Percentiles rank a stretch among this genome's conserved stretches.
These are phyloP conservation scores for Tenebrio molitor DNA, from an alignment of 1,140 invertebrate species.

Conservation along the genomic window DNA sequence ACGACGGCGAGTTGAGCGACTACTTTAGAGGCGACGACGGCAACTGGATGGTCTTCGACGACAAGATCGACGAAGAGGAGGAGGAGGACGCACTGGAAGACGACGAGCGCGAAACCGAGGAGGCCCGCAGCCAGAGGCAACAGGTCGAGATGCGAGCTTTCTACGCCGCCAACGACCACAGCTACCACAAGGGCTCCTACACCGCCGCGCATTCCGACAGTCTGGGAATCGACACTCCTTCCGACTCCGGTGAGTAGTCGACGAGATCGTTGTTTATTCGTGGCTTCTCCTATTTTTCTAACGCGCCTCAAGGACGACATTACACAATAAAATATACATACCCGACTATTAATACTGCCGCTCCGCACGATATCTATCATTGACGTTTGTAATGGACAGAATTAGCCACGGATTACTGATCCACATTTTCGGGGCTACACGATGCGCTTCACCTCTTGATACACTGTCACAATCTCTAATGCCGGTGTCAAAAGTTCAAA, in stretches of 20 bases:
- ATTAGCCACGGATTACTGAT: too few species aligned
- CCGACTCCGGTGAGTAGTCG: slow-evolving; percentile 89
- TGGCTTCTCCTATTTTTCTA: too few species aligned
- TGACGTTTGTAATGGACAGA: too few species aligned
- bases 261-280: too few species aligned
- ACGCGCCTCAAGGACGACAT: too few species aligned
- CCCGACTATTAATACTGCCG: too few species aligned
- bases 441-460: too few species aligned
- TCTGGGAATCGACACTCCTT: slow-evolving; percentile 84
- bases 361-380: too few species aligned
- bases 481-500: too few species aligned
- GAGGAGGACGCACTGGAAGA: slow-evolving; percentile 57
- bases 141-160: slow-evolving; percentile 55
- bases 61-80: slow-evolving; percentile 57
- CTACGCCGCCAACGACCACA: slow-evolving; percentile 73
- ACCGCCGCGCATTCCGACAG: slow-evolving; percentile 71
- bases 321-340: too few species aligned
- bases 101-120: slow-evolving; percentile 61
- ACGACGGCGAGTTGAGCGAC: slow-evolving; percentile 57
- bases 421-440: too few species aligned
- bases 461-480: too few species aligned
- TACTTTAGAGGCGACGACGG: slow-evolving; percentile 60
- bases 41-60: slow-evolving; percentile 61
- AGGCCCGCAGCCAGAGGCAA: slow-evolving; percentile 50
- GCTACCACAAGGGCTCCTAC: slow-evolving; percentile 75